A percentile compares a stretch with the other conserved stretches of the same genome.
These are phyloP conservation scores for Stenotaenia linearis DNA, from an alignment of 2,888 invertebrate species.

Conservation along the genomic window DNA sequence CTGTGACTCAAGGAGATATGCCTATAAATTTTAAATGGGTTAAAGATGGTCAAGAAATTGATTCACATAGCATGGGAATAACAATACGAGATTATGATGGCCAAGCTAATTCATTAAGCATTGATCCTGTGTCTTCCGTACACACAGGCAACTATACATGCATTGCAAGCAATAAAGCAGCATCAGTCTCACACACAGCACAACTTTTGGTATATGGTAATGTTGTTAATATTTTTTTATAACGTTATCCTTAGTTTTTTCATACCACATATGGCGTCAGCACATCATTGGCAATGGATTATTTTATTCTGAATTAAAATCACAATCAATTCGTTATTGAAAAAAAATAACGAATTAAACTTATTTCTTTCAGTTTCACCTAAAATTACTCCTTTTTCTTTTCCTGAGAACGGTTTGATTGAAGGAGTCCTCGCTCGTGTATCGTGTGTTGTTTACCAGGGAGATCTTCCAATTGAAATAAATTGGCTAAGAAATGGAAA, in stretches of 20 bases:
- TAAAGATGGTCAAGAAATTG: not conserved
- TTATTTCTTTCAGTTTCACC: not conserved
- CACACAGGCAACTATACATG: slow-evolving; percentile 15
- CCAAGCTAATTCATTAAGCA: not conserved
- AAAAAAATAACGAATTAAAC: not conserved
- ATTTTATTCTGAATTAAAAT: not conserved
- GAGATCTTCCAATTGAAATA: not conserved
- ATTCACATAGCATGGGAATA: not conserved
- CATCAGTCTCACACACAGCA: not conserved
- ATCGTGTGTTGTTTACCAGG: not conserved
- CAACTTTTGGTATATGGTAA: slow-evolving; percentile 26
- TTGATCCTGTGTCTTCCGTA: not conserved
- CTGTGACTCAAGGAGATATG: not conserved
- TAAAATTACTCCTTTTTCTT: slow-evolving; percentile 7
- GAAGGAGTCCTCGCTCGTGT: not conserved
- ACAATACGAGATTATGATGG: not conserved
- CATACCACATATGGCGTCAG: too few species aligned
- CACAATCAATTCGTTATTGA: not conserved
- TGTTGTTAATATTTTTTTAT: not conserved
- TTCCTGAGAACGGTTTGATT: not conserved
- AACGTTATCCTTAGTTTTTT: too few species aligned
- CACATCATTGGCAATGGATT: not conserved
- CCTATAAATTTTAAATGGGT: not conserved
- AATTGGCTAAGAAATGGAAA: not conserved
- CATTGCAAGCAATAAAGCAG: not conserved